Conservation (phyloP, 1,140 invertebrate species). For the Aphelenchoides besseyi region DNA sequence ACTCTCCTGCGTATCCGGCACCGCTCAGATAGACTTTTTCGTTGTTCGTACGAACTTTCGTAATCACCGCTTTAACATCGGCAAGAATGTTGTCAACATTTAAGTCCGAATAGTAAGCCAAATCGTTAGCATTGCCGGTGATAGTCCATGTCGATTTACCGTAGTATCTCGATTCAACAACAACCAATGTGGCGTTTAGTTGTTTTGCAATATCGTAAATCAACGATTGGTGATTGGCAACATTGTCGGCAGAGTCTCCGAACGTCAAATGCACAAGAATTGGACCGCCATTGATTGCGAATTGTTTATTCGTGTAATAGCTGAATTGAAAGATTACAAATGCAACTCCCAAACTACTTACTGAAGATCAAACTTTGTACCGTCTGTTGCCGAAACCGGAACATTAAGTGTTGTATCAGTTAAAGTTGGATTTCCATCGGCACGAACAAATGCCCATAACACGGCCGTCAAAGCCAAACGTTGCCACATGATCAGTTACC, state of each 20-base stretch:
- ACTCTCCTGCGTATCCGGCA: neutral
- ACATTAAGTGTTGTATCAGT: neutral
- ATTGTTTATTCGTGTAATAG: neutral
- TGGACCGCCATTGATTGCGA: too few relatives aligned
- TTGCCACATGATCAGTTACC: too few relatives aligned
- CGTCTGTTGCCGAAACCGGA: neutral
- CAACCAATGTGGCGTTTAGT: neutral
- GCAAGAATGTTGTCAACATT: neutral
- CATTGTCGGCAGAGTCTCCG: neutral
- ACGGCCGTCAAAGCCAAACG: too few relatives aligned
- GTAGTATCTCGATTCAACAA: neutral
- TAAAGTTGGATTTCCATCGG: too few relatives aligned
- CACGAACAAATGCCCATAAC: too few relatives aligned
- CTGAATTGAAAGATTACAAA: neutral
- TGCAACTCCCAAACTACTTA: neutral
- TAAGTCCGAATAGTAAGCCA: neutral
- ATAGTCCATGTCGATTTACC: neutral
- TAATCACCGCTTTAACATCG: constrained; percentile 2
- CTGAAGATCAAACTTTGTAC: neutral
- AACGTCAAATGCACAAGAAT: neutral
- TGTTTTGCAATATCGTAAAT: neutral
- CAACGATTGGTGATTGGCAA: neutral
- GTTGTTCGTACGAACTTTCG: neutral
- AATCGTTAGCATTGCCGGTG: neutral
- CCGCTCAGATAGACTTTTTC: neutral